These are phyloP conservation scores for Lasiurus cinereus DNA, from an alignment of 2,113 vertebrate species.

Conservation along the genomic window DNA sequence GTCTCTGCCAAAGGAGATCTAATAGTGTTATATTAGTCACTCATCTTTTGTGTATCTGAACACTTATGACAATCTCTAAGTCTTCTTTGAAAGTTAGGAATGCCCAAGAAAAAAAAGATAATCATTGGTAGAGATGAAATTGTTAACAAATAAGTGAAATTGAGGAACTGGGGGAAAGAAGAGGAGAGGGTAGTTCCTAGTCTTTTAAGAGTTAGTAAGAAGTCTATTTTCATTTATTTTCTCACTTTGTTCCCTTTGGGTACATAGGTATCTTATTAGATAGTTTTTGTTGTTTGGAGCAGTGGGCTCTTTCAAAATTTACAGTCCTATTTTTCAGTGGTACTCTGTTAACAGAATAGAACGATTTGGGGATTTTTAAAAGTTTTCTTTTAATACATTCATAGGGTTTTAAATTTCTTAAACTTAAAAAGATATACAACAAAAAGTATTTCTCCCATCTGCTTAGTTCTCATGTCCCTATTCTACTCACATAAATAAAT, in stretches of 20 bases:
- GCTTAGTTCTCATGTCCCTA: not conserved
- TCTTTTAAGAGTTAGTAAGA: not conserved
- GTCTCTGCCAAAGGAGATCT: slow-evolving; percentile 40
- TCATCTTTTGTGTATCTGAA: slow-evolving; percentile 34
- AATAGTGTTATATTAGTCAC: slow-evolving; percentile 35
- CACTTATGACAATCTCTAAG: not conserved
- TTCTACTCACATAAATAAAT: not conserved
- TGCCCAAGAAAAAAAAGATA: slow-evolving; percentile 22
- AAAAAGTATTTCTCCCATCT: not conserved
- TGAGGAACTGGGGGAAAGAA: not conserved
- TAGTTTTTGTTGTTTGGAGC: slow-evolving; percentile 15
- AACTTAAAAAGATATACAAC: slow-evolving; percentile 7
- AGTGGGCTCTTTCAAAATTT: not conserved
- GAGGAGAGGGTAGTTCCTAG: not conserved
- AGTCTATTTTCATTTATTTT: not conserved
- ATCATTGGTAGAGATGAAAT: slow-evolving; percentile 23
- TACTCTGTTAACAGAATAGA: slow-evolving; percentile 1
- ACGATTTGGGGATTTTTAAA: not conserved
- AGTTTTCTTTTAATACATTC: not conserved
- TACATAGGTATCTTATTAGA: not conserved
- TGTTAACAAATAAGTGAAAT: slow-evolving; percentile 17
- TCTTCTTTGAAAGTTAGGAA: slow-evolving; percentile 14
- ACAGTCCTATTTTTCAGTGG: not conserved
- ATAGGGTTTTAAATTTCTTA: not conserved
- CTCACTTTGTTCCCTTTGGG: slow-evolving; percentile 1